Evolutionary conservation across 1,140 invertebrate species (phyloP).

Genomic region (Leptopilina boulardi): DNA sequence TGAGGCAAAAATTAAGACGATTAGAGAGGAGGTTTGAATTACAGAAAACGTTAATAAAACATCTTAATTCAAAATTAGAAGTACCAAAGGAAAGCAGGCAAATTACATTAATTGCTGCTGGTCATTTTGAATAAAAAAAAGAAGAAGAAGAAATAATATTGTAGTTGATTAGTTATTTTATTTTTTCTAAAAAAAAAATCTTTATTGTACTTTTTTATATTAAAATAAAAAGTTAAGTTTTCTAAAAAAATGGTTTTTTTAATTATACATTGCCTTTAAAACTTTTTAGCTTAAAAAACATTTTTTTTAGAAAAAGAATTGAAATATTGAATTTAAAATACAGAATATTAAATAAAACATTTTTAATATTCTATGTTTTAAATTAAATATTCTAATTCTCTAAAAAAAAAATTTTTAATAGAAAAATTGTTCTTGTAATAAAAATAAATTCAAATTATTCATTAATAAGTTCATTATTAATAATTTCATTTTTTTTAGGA

Average conservation of each 20-base stretch:
- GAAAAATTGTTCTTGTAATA: too few species aligned
- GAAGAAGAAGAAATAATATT: not conserved
- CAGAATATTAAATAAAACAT: too few species aligned
- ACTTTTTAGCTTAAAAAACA: too few species aligned
- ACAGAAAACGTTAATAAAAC: not conserved
- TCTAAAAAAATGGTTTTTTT: not conserved
- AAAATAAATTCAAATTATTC: too few species aligned
- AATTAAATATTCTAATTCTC: too few species aligned
- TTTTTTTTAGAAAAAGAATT: too few species aligned
- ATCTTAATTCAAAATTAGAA: not conserved
- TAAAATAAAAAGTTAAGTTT: slow-evolving; percentile 8
- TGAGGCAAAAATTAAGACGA: slow-evolving; percentile 19
- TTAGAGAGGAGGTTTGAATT: not conserved
- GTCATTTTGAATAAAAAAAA: not conserved
- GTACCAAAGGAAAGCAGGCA: not conserved
- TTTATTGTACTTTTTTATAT: slow-evolving; percentile 7
- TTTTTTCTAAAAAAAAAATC: not conserved
- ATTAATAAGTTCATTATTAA: too few species aligned
- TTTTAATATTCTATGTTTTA: too few species aligned
- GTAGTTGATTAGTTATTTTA: not conserved
- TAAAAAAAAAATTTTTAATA: too few species aligned
- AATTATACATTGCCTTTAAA: not conserved
- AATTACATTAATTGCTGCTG: not conserved
- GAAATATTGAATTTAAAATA: too few species aligned
- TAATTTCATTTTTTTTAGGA: too few species aligned